These are phyloP conservation scores for Origma solitaria DNA, from an alignment of 2,113 vertebrate species.

Conservation along the genomic window DNA sequence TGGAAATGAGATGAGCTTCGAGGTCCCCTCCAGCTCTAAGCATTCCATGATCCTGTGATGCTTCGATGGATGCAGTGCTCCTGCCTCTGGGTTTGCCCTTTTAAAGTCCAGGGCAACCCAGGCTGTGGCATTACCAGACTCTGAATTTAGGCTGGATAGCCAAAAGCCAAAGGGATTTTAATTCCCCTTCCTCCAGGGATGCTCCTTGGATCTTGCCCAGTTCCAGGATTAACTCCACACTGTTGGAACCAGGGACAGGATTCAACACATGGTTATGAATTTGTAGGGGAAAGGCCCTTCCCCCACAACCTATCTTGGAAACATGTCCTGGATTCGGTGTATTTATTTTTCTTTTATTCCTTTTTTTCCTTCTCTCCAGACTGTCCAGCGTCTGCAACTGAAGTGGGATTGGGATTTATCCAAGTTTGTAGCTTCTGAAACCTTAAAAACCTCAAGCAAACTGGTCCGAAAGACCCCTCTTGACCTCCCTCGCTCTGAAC, in stretches of 20 bases:
- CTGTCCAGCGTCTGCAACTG: conserved; percentile 6
- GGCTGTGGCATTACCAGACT: background rate
- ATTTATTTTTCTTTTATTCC: background rate
- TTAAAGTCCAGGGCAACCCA: background rate
- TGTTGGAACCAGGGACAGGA: background rate
- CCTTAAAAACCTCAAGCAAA: conserved; percentile 62
- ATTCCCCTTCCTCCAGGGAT: background rate
- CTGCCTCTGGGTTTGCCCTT: background rate
- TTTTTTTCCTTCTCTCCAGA: conserved; percentile 26
- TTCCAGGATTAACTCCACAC: rapidly evolving
- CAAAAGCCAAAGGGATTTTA: background rate
- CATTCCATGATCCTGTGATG: too few species aligned
- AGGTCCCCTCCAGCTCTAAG: background rate
- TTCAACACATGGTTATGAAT: rapidly evolving
- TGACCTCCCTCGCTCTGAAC: conserved; percentile 50
- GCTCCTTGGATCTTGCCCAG: background rate
- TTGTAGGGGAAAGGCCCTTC: background rate
- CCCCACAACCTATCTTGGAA: background rate
- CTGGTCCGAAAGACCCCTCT: conserved; percentile 62
- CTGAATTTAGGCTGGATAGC: background rate
- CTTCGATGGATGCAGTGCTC: background rate
- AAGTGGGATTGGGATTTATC: conserved; percentile 24
- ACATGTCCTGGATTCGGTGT: background rate
- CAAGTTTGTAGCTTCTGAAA: conserved; percentile 53
- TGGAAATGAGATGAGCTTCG: background rate